Evolutionary conservation across 2,888 invertebrate genomes (phyloP), one percentile per base, ranked within the genome.

Genomic region (Automeris io): DNA sequence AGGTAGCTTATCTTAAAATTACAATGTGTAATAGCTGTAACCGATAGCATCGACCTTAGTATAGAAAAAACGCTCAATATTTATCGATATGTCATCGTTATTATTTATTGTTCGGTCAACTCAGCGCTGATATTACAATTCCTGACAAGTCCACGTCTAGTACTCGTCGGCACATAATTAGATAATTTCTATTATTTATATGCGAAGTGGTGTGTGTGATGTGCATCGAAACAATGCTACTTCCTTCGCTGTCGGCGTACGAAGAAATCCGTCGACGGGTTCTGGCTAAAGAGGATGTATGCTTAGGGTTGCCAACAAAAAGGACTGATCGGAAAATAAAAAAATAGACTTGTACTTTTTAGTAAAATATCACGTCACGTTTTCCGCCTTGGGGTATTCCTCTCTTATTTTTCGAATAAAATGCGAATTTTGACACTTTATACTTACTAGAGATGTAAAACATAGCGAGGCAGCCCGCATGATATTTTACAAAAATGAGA

Each of bases 171-270:
- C 57, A 75, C 72, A 79, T 82, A 80, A 81, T 85, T 82, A 80
- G 72, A 83, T 82, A 81, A 83, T 85, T 82, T 82, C 76, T 85
- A 85, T 85, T 83, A 85, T 85, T 81, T 81, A 83, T 83, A 83
- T 85, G 82, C 85, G 70, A 57, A 59, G 64, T 51, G 57, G 52
- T 48, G 59, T 45, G 66, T 72, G 78, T 68, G 79, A 51, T 47
- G 49, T 42, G 81, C 72, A 78, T 80, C 45, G 61, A 54, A 74
- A 81, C 69, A 64, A 68, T 51, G 47, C 43, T 48, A 75, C 72
- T 82, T 85, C 85, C 82, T 82, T 64, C 70, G 68, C 46, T 51
- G 49, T 53, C 44, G 52, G 52, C 45, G 51, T 76, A 76, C 81
- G 70, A 61, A 73, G 77, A 78, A 81, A 63, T 62, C 61, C 58